Conservation (phyloP, 2,113 vertebrate species). For the Dromas ardeola region DNA sequence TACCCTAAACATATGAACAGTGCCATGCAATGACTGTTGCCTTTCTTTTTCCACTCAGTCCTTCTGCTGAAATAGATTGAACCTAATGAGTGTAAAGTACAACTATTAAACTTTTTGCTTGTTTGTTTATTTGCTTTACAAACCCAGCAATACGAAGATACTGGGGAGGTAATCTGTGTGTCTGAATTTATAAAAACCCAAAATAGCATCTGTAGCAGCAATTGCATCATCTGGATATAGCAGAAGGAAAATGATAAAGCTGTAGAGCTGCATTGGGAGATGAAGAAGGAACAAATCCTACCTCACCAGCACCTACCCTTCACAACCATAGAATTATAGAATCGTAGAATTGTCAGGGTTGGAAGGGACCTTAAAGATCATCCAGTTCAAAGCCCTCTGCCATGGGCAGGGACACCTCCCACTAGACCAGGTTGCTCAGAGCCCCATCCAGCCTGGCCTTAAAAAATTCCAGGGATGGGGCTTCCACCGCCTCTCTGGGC, state of each 20-base stretch:
- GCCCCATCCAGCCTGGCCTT: no score
- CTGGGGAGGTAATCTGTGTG: not conserved
- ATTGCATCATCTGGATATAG: not conserved
- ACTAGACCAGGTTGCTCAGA: no score
- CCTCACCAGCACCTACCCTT: not conserved
- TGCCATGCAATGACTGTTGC: not conserved
- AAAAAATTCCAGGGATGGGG: no score
- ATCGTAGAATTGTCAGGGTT: no score
- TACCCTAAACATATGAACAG: not conserved
- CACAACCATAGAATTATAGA: not conserved
- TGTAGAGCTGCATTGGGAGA: fast-evolving
- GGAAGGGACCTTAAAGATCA: no score
- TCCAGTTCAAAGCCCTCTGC: no score
- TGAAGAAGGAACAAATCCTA: no score
- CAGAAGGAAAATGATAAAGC: not conserved
- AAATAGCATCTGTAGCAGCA: not conserved
- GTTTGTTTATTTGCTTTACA: not conserved
- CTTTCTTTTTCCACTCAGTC: not conserved
- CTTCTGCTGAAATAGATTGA: not conserved
- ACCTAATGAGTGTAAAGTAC: not conserved
- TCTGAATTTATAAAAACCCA: not conserved
- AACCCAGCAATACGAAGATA: not conserved
- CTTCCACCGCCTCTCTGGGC: no score
- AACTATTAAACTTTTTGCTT: not conserved
- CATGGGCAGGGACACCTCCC: no score